Conservation (phyloP, 2,113 vertebrate species). For the Oreochromis niloticus region DNA sequence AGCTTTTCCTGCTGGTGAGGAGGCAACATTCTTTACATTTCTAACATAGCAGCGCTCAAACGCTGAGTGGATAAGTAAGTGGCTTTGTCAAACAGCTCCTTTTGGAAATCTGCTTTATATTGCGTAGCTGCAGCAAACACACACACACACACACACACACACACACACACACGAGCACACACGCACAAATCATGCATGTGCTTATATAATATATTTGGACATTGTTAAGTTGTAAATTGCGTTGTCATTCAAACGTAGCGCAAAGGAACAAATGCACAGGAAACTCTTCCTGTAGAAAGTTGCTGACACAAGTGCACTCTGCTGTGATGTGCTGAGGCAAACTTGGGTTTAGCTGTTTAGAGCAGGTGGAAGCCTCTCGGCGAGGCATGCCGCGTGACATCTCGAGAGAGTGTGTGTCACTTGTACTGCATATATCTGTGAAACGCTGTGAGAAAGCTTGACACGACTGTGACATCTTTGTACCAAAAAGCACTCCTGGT, state of each 20-base stretch:
- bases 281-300: background rate
- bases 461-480: background rate
- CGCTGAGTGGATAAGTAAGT: background rate
- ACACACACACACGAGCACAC: background rate
- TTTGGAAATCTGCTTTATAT: background rate
- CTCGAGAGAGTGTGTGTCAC: background rate
- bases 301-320: slow-evolving; percentile 22
- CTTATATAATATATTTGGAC: background rate
- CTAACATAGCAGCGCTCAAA: background rate
- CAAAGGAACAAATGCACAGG: slow-evolving; percentile 3
- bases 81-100: background rate
- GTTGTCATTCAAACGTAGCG: background rate
- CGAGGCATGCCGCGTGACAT: background rate
- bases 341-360: background rate
- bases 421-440: background rate
- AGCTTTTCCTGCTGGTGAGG: slow-evolving; percentile 8
- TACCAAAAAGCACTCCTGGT: background rate
- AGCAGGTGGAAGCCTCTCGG: slow-evolving; percentile 13
- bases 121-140: background rate
- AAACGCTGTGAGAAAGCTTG: background rate
- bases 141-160: background rate
- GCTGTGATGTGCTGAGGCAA: background rate
- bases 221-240: background rate
- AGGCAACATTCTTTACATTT: slow-evolving; percentile 7
- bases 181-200: background rate